phyloP scores from a whole-genome alignment of 2,888 invertebrate species.

The Tinea pellionella region DNA sequence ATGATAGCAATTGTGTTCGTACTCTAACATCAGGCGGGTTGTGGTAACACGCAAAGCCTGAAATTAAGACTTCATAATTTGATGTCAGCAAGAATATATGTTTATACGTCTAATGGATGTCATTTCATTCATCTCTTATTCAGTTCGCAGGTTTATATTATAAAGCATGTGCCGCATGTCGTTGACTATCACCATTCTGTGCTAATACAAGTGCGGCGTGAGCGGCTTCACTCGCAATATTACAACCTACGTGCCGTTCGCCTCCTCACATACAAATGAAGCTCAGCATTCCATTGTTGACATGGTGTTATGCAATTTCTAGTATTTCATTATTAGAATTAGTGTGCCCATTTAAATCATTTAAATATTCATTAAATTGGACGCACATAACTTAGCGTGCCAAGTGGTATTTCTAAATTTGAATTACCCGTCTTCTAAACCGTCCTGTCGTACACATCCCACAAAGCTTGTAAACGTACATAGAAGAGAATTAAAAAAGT shows the following conservation, averaged over 20 bases:
- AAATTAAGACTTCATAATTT: conserved; percentile 5
- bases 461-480: not conserved
- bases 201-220: conserved; percentile 33
- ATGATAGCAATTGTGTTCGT: too few relatives aligned
- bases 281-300: conserved; percentile 26
- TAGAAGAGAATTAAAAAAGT: conserved; percentile 29
- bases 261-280: conserved; percentile 51
- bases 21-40: too few relatives aligned
- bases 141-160: conserved; percentile 33
- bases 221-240: conserved; percentile 28
- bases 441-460: not conserved
- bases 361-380: not conserved
- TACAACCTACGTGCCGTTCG: conserved; percentile 40
- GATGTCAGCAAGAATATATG: not conserved
- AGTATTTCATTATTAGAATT: conserved; percentile 11
- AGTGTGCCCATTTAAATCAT: not conserved
- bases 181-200: conserved; percentile 29
- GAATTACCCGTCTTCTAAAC: not conserved
- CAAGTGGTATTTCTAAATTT: not conserved
- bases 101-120: conserved; percentile 25
- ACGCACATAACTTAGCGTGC: not conserved
- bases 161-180: conserved; percentile 19
- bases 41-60: too few relatives aligned
- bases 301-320: conserved; percentile 20
- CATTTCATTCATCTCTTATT: conserved; percentile 35